Evolutionary conservation across 2,113 vertebrate genomes (phyloP).

Genomic region (Epinephelus fuscoguttatus): DNA sequence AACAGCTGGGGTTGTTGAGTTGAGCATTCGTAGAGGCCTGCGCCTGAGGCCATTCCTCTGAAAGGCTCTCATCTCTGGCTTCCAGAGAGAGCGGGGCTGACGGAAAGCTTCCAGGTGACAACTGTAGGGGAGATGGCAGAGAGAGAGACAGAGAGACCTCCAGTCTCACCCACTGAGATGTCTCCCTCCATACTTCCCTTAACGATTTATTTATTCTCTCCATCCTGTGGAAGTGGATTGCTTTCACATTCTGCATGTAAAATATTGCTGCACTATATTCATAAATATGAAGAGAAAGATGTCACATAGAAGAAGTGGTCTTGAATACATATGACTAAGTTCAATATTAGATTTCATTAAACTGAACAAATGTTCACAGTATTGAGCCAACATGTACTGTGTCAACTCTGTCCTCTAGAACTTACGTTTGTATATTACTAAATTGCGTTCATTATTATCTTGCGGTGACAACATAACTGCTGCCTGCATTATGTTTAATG

Average conservation of each 20-base stretch:
- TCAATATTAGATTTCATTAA: neutral
- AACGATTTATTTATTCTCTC: conserved; percentile 25
- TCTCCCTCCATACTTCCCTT: conserved; percentile 17
- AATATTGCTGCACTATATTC: neutral
- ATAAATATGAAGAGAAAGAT: neutral
- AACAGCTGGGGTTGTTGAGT: conserved; percentile 66
- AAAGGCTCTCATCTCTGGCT: conserved; percentile 70
- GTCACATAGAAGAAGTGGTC: neutral
- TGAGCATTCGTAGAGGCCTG: conserved; percentile 61
- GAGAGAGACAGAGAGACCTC: conserved; percentile 20
- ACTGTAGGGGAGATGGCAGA: conserved; percentile 15
- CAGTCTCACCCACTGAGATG: conserved; percentile 36
- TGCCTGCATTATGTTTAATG: no score
- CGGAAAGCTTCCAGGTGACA: conserved; percentile 77
- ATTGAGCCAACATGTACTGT: neutral
- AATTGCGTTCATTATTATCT: no score
- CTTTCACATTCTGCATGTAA: conserved; percentile 11
- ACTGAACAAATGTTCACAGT: neutral
- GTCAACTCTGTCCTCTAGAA: no score
- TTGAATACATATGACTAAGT: neutral
- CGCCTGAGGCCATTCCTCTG: conserved; percentile 76
- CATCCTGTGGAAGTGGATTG: conserved; percentile 5
- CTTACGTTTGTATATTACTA: no score
- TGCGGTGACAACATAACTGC: no score
- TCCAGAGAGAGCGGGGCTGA: conserved; percentile 60